Conservation (phyloP, 2,888 invertebrate genomes). For the Synergus japonicus region DNA sequence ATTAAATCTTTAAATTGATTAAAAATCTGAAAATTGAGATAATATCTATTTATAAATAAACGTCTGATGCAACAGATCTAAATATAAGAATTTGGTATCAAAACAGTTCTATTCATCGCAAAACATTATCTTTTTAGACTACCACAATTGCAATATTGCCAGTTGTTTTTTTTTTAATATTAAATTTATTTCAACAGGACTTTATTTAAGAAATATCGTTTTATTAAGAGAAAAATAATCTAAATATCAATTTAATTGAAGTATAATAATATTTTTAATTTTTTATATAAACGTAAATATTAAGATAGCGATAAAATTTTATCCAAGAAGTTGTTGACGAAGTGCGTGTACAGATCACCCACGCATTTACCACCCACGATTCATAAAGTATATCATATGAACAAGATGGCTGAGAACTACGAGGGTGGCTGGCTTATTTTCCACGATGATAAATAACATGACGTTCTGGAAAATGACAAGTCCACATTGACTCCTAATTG, state of each 20-base stretch:
- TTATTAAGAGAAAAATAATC: neutral
- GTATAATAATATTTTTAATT: neutral
- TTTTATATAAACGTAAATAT: neutral
- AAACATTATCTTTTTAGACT: neutral
- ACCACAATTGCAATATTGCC: neutral
- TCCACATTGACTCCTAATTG: neutral
- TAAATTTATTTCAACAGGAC: neutral
- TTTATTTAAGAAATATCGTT: neutral
- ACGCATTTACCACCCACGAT: conserved; percentile 8
- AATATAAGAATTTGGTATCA: neutral
- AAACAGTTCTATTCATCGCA: neutral
- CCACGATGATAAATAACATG: neutral
- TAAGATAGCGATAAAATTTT: neutral
- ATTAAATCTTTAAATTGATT: neutral
- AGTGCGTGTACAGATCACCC: neutral
- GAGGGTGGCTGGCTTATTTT: conserved; percentile 9
- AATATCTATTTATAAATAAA: neutral
- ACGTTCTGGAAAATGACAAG: neutral
- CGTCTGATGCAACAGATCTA: neutral
- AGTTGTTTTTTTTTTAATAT: neutral
- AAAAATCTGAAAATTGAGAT: neutral
- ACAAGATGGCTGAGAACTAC: neutral
- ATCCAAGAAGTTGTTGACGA: neutral
- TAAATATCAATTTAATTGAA: neutral
- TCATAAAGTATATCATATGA: neutral